phyloP scores from a whole-genome alignment of 2,797 vertebrate species.

The Arctocebus calabarensis region DNA sequence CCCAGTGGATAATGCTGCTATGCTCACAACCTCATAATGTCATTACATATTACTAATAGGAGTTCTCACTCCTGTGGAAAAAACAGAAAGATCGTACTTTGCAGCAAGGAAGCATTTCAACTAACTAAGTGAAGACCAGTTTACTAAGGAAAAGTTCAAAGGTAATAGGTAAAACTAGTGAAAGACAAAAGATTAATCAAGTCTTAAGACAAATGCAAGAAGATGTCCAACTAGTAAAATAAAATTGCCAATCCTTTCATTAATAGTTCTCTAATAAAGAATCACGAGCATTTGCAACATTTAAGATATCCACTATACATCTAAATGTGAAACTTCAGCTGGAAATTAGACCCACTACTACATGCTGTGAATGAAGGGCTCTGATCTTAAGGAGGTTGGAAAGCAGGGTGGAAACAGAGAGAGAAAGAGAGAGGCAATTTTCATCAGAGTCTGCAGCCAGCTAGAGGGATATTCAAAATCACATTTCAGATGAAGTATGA shows the following conservation, averaged over 20 bases:
- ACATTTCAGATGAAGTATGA: conserved; percentile 70
- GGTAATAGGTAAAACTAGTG: not conserved
- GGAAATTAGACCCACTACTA: not conserved
- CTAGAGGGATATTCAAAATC: conserved; percentile 70
- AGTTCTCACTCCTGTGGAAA: not conserved
- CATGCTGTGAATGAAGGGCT: not conserved
- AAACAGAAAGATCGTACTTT: not conserved
- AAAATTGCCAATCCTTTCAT: conserved; percentile 14
- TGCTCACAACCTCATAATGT: not conserved
- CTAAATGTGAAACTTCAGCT: conserved; percentile 29
- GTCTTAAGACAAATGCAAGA: conserved; percentile 27
- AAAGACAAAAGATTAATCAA: conserved; percentile 22
- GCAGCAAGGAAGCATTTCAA: not conserved
- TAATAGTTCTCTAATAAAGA: conserved; percentile 21
- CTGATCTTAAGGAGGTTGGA: conserved; percentile 25
- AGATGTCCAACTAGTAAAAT: not conserved
- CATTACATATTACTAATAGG: not conserved
- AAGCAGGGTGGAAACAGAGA: not conserved
- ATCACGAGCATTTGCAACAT: not conserved
- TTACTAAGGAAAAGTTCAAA: not conserved
- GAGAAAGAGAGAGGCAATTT: conserved; percentile 11
- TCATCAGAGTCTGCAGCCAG: conserved; percentile 59
- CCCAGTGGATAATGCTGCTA: not conserved
- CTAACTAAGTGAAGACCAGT: not conserved
- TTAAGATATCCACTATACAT: conserved; percentile 10